A percentile compares a stretch with the other conserved stretches of the same genome.
Evolutionary conservation across 2,113 vertebrate genomes (phyloP).

Genomic region (Argyrosomus japonicus): DNA sequence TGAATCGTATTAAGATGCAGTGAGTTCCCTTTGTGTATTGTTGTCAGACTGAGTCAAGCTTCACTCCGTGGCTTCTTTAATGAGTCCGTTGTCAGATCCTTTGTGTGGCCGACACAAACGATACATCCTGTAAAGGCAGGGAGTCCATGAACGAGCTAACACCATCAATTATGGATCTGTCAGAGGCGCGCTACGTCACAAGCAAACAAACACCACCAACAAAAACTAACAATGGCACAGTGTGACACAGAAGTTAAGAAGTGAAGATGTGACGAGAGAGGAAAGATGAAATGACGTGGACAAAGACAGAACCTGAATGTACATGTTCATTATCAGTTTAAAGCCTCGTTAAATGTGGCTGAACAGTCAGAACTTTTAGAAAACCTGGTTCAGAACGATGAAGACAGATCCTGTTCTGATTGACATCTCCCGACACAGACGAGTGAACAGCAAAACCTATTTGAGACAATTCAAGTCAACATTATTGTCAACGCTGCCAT

Average conservation of each 20-base stretch:
- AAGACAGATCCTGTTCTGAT: too few relatives aligned
- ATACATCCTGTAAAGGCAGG: neutral
- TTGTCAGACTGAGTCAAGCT: neutral
- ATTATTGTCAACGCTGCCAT: too few relatives aligned
- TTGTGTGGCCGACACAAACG: constrained; percentile 36
- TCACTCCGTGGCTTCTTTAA: constrained; percentile 3
- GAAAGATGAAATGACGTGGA: neutral
- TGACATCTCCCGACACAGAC: too few relatives aligned
- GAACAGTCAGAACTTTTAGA: too few relatives aligned
- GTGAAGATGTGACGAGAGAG: neutral
- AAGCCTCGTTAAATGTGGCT: too few relatives aligned
- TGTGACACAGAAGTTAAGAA: too few relatives aligned
- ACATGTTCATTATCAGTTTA: too few relatives aligned
- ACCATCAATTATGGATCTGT: neutral
- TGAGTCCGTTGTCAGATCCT: constrained; percentile 8
- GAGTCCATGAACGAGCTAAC: constrained; percentile 3
- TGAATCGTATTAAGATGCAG: neutral
- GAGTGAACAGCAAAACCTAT: too few relatives aligned
- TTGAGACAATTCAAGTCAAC: too few relatives aligned
- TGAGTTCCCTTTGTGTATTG: neutral
- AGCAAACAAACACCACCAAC: neutral
- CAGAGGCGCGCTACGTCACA: neutral
- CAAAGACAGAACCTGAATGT: too few relatives aligned
- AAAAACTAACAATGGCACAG: too few relatives aligned
- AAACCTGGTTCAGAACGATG: too few relatives aligned